Evolutionary conservation across 2,888 invertebrate species (phyloP), one percentile per base, ranked within the genome.

Genomic region (Diaprepes abbreviatus): DNA sequence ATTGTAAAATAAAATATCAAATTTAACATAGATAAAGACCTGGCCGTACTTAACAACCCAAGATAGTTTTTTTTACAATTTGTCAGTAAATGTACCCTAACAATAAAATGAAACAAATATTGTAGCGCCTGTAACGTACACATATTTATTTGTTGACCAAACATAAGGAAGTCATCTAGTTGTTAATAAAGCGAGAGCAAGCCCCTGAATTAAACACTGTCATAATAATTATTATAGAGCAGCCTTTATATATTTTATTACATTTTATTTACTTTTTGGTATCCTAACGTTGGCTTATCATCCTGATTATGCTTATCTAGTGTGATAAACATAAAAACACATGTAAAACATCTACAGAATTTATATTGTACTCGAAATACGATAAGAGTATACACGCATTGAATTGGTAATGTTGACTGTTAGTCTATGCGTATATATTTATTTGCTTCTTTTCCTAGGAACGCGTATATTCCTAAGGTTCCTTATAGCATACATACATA

Each of bases 241-340:
- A 66, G 45, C 70, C 66, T 24, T 68, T 70, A 60, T 75, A 72
- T 75, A 73, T 74, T 75, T 73, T 77, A 76, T 76, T 76, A 74
- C 73, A 67, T 76, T 74, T 74, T 76, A 76, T 76, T 76, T 76
- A 74, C 72, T 58, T 73, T 24, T 76, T 73, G 74, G 75, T 75
- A 75, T 72, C 71, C 74, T 19, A 40, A 52, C 73, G 64, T 64
- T 62, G 66, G 72, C 73, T 80, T 80, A 81, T 81, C 81, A 79
- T 77, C 78, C 79, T 79, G 82, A 75, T 81, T 82, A 81, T 58
- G 74, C 79, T 82, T 83, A 83, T 83, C 83, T 77, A 73, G 66
- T 62, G 76, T 78, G 80, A 81, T 81, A 82, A 82, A 83, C 80
- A 80, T 74, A 75, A 80, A 82, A 83, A 83, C 82, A 82, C 79